Conservation (phyloP, 1,140 invertebrate genomes). For the Zaprionus nigranus region DNA sequence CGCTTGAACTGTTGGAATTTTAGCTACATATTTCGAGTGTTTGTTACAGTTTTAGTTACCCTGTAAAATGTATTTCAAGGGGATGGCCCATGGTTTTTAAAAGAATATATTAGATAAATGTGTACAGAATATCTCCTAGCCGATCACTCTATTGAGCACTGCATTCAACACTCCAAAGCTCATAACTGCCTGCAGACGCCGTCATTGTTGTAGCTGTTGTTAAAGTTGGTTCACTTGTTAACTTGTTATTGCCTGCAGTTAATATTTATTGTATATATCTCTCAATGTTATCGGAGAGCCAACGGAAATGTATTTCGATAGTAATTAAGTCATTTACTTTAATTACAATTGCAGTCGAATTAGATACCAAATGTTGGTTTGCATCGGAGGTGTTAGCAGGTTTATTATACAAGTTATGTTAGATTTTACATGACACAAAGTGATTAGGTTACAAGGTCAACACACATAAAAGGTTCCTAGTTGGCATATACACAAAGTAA, state of each 20-base stretch:
- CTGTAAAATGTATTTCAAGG: background rate
- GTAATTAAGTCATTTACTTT: conserved; percentile 40
- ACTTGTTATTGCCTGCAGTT: conserved; percentile 25
- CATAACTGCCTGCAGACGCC: conserved; percentile 37
- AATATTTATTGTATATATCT: conserved; percentile 59
- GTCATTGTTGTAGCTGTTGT: conserved; percentile 40
- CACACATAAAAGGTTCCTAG: background rate
- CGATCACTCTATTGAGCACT: conserved; percentile 32
- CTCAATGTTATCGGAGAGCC: conserved; percentile 67
- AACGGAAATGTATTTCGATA: conserved; percentile 64
- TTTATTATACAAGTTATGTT: conserved; percentile 8
- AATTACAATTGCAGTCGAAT: conserved; percentile 25
- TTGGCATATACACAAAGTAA: conserved; percentile 6
- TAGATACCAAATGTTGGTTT: conserved; percentile 10
- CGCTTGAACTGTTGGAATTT: background rate
- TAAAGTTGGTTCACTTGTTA: conserved; percentile 19
- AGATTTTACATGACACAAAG: background rate
- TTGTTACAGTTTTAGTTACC: conserved; percentile 15
- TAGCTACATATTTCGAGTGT: conserved; percentile 20
- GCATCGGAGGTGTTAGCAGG: background rate
- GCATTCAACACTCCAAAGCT: conserved; percentile 58
- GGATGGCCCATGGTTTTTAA: background rate
- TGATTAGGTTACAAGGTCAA: background rate
- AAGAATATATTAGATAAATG: background rate
- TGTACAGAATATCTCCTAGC: conserved; percentile 25